Conservation (phyloP, 2,113 vertebrate species). For the Ibidorhyncha struthersii region DNA sequence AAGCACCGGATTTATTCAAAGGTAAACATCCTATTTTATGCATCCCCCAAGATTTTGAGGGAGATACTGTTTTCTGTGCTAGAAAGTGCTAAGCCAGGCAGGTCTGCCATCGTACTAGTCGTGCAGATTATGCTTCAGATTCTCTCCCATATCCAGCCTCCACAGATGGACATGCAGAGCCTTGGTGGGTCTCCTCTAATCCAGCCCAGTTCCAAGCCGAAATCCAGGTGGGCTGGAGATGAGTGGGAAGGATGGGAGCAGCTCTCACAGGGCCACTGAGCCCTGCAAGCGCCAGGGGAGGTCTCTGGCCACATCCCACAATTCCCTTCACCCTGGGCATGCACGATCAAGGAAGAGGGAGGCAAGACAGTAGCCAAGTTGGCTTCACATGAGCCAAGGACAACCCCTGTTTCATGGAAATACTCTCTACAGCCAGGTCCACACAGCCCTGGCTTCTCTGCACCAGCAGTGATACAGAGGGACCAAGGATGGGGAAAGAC, state of each 20-base stretch:
- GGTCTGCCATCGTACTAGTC: not conserved
- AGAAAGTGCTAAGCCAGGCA: not conserved
- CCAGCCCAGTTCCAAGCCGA: not conserved
- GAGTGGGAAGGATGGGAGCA: not conserved
- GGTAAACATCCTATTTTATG: not conserved
- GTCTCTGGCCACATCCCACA: not conserved
- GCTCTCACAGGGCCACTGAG: not conserved
- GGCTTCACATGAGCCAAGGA: not conserved
- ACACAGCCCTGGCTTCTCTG: not conserved
- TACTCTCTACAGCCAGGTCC: not conserved
- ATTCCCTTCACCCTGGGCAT: not conserved
- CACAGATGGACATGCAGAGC: not conserved
- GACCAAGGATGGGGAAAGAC: not conserved
- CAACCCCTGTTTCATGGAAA: not conserved
- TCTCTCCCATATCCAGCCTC: not conserved
- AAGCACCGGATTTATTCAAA: not conserved
- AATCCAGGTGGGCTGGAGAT: not conserved
- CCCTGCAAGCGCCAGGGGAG: not conserved
- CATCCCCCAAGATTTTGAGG: not conserved
- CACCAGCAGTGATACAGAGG: not conserved
- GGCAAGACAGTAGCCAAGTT: not conserved
- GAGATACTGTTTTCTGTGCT: not conserved
- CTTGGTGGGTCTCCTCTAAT: not conserved
- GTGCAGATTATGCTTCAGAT: not conserved
- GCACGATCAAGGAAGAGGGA: not conserved